Evolutionary conservation across 2,113 vertebrate genomes (phyloP).

Genomic region (Anolis sagrei): DNA sequence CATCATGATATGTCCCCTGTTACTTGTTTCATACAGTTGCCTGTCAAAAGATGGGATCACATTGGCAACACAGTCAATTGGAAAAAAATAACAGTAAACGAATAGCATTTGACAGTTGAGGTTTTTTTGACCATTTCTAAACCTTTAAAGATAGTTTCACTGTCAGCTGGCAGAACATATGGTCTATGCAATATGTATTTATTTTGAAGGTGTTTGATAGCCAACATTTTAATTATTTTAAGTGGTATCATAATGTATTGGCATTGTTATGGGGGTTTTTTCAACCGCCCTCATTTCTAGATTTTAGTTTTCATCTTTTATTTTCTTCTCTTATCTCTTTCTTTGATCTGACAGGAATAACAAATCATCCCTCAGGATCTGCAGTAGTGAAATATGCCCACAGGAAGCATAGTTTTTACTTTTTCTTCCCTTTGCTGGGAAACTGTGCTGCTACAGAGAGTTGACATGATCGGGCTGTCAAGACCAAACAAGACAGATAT

Average conservation of each 20-base stretch:
- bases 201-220: constrained; percentile 64
- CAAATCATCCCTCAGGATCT: constrained; percentile 70
- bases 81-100: constrained; percentile 58
- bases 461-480: constrained; percentile 76
- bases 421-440: constrained; percentile 68
- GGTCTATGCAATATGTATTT: constrained; percentile 76
- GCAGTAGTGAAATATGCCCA: constrained; percentile 68
- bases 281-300: constrained; percentile 56
- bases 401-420: constrained; percentile 70
- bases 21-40: constrained; percentile 41
- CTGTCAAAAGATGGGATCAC: constrained; percentile 58
- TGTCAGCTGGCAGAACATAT: constrained; percentile 69
- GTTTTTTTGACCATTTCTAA: constrained; percentile 56
- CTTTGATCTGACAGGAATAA: constrained; percentile 74
- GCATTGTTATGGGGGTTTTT: constrained; percentile 56
- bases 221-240: constrained; percentile 63
- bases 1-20: constrained; percentile 26
- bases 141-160: constrained; percentile 65
- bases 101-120: constrained; percentile 47
- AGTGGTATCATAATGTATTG: constrained; percentile 49
- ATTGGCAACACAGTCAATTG: constrained; percentile 29
- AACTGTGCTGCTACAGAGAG: constrained; percentile 69
- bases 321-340: constrained; percentile 71
- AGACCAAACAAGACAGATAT: constrained; percentile 70
- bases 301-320: constrained; percentile 58